Conservation (phyloP, 2,113 vertebrate genomes). For the Promerops cafer region DNA sequence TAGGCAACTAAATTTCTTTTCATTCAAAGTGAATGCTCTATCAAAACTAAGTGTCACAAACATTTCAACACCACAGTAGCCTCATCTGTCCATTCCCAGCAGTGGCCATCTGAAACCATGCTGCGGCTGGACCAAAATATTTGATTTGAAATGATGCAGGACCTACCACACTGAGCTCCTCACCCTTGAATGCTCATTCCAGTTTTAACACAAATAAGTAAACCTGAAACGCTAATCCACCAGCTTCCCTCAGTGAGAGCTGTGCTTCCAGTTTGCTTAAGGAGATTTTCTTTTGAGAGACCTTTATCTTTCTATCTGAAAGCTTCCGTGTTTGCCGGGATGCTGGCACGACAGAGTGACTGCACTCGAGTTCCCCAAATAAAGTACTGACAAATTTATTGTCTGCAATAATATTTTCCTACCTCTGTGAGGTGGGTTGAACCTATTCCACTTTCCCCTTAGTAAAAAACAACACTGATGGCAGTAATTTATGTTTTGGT, state of each 20-base stretch:
- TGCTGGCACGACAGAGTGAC: slow-evolving; percentile 40
- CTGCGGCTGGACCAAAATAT: neutral
- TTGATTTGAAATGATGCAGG: neutral
- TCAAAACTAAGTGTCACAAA: neutral
- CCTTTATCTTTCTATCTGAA: slow-evolving; percentile 40
- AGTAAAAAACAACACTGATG: slow-evolving; percentile 47
- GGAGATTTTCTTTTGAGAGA: neutral
- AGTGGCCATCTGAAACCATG: neutral
- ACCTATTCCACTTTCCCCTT: slow-evolving; percentile 50
- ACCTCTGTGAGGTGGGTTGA: slow-evolving; percentile 56
- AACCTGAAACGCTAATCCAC: neutral
- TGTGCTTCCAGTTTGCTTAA: neutral
- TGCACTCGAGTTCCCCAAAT: slow-evolving; percentile 44
- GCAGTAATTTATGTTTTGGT: slow-evolving; percentile 41
- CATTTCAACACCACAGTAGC: neutral
- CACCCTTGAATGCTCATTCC: neutral
- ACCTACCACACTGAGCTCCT: neutral
- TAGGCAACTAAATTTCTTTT: neutral
- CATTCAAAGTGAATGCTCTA: neutral
- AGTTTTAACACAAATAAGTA: neutral
- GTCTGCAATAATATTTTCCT: slow-evolving; percentile 68
- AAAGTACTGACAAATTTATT: slow-evolving; percentile 62
- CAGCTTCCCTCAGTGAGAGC: neutral
- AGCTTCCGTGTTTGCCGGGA: neutral
- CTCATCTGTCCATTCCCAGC: neutral